Evolutionary conservation across 1,140 invertebrate genomes (phyloP), one percentile per base, ranked within the genome.

Genomic region (Zaprionus kolodkinae): DNA sequence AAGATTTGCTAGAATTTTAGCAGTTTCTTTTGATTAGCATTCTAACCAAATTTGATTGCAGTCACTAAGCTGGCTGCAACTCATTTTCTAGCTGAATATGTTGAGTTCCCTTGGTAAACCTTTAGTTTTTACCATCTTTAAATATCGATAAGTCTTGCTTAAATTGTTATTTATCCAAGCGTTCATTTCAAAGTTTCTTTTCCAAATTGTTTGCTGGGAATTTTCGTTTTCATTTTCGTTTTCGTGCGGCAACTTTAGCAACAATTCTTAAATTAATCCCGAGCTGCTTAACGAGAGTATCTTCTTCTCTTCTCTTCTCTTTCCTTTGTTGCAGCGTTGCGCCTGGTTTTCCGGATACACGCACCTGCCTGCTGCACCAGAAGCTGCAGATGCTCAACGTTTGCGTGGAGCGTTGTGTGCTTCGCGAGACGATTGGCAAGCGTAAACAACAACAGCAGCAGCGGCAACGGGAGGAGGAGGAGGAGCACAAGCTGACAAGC

Each of bases 311-410:
- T 59, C 63, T n/a, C 45, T 17, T 9, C 17, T 59, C 63, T 60
- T 43, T 21, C 40, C 13, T 38, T 11, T 45, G n/a, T 45, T 30
- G 13, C 93, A 98, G 97, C 84, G 93, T 98, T 67, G 94, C 96
- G 12, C 92, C 94, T 64, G 96, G 97, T 2, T 94, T 95, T 76
- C 98, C 98, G 1, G 96, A 99, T 92, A 95, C 96, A 36, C 95
- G 96, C 61, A 96, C 96, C 7, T 98, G 97, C 92, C 93, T 99
- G n/a, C 93, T 99, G 0, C 96, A 99, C 93, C 98, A 99, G 93
- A 99, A 99, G 91, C 94, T 99, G 17, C 95, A 99, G 95, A 97
- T 99, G 96, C 93, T 99, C 9, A 99, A 99, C 92, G 98, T 97
- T 91, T 99, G 99, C 92, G 98, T 99, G 74, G 95, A 96, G 64